Percentiles rank a stretch among this genome's conserved stretches.
Conservation (phyloP, 2,113 vertebrate species). For the Aleadryas rufinucha region DNA sequence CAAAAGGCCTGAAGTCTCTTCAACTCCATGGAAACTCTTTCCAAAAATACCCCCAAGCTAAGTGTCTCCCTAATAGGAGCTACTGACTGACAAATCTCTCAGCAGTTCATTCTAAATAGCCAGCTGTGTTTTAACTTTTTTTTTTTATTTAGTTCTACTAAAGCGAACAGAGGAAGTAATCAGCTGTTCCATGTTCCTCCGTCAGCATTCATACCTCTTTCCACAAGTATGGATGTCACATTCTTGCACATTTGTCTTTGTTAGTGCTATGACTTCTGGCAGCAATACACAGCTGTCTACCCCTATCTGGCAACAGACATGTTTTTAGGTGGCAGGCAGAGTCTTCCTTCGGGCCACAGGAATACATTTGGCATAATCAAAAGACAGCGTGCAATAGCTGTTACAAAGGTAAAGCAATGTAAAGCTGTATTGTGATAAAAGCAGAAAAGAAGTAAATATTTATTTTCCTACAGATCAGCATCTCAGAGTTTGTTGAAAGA, state of each 20-base stretch:
- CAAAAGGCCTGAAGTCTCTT: conserved; percentile 55
- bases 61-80: conserved; percentile 47
- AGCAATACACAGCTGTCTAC: conserved; percentile 47
- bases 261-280: conserved; percentile 20
- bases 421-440: background rate
- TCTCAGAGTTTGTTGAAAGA: background rate
- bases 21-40: conserved; percentile 69
- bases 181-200: conserved; percentile 39
- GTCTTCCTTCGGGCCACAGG: background rate
- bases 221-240: background rate
- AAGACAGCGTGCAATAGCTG: background rate
- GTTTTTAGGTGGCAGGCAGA: background rate
- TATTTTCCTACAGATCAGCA: background rate
- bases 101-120: background rate
- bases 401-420: background rate
- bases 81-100: conserved; percentile 39
- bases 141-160: conserved; percentile 27
- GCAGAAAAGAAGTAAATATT: background rate
- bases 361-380: background rate
- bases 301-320: background rate
- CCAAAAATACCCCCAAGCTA: conserved; percentile 71
- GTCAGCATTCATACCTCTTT: conserved; percentile 24
- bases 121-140: conserved; percentile 28
- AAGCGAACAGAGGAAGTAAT: conserved; percentile 53
- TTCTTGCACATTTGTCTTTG: conserved; percentile 19